Evolutionary conservation across 92 coral and sea anemone genomes (phyloP), one percentile per base, ranked within the genome.

Genomic region (Epizoanthus illoricatus): DNA sequence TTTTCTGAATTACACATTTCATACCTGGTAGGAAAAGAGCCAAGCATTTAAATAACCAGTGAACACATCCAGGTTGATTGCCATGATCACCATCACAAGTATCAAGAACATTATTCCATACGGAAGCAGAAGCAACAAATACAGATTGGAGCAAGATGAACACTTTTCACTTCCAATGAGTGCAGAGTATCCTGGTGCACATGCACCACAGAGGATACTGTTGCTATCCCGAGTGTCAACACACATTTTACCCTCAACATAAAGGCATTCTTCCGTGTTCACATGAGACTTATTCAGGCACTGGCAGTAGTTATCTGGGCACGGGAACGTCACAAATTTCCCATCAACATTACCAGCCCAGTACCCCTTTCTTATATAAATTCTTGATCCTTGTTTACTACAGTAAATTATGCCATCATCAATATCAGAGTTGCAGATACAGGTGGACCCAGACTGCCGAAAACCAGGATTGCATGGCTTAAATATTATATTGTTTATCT

Each of bases 41-140:
- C 99, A 96, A 43, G 94, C 98, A 88, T 96, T 96, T 64, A 96
- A 69, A 69, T 96, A 96, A 4, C 97, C 93, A 15, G 99, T 96
- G 40, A 93, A 91, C 19, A 91, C 79, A 73, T 93, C 98, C 13
- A 96, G 81, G 69, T 96, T 88, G 45, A 96, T 87, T 24, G 75
- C 86, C 87, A 94, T 91, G 40, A 96, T 74, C 5, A 73, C 36
- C 86, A 90, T 76, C 28, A 96, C 99, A 2, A 89, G 56, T 41
- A 91, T 18, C 16, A 92, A 79, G 11, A 96, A 33, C 15, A 47
- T 76, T 10, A 91, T 1, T 0, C 85, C 91, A 65, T 88, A 82
- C 2, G 92, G 93, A 45, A 89, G 83, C 19, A 93, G 20, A 19
- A 79, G 60, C 65, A 92, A 79, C 84, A 96, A 68, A 69, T 93